Evolutionary conservation across 2,888 invertebrate genomes (phyloP).

Genomic region (Syritta pipiens): DNA sequence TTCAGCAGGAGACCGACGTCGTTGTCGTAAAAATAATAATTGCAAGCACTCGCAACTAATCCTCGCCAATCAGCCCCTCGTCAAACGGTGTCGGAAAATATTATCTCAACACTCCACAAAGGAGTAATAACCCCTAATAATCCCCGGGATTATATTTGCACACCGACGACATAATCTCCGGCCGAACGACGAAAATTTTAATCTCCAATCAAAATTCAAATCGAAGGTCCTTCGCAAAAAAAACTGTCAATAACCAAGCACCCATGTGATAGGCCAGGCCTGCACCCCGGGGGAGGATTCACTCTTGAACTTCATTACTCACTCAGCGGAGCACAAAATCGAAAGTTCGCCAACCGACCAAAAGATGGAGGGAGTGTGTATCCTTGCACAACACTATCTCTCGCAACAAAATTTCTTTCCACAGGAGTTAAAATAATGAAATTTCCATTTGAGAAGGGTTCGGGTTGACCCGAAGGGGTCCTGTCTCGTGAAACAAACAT

Average conservation of each 20-base stretch:
- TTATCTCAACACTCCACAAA: slow-evolving; percentile 58
- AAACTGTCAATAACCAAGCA: slow-evolving; percentile 33
- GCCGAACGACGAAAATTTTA: slow-evolving; percentile 45
- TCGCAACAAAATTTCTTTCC: slow-evolving; percentile 40
- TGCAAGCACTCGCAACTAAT: slow-evolving; percentile 30
- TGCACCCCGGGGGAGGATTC: not conserved
- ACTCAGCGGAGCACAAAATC: slow-evolving; percentile 63
- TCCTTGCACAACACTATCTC: slow-evolving; percentile 32
- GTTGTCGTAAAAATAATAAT: slow-evolving; percentile 15
- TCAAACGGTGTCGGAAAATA: slow-evolving; percentile 59
- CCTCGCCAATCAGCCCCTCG: slow-evolving; percentile 47
- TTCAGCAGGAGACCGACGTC: not conserved
- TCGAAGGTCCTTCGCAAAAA: slow-evolving; percentile 28
- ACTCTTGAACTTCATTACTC: slow-evolving; percentile 53
- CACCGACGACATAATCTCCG: slow-evolving; percentile 55
- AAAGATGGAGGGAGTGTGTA: not conserved
- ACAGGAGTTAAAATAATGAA: slow-evolving; percentile 46
- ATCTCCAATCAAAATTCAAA: slow-evolving; percentile 64
- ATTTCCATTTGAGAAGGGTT: slow-evolving; percentile 61
- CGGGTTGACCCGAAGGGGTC: slow-evolving; percentile 1
- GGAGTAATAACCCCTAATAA: slow-evolving; percentile 65
- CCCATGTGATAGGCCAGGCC: slow-evolving; percentile 35
- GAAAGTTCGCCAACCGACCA: slow-evolving; percentile 45
- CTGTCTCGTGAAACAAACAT: no score
- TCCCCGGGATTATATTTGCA: slow-evolving; percentile 55